Conservation (phyloP, 2,113 vertebrate genomes). For the Oryzias javanicus region DNA sequence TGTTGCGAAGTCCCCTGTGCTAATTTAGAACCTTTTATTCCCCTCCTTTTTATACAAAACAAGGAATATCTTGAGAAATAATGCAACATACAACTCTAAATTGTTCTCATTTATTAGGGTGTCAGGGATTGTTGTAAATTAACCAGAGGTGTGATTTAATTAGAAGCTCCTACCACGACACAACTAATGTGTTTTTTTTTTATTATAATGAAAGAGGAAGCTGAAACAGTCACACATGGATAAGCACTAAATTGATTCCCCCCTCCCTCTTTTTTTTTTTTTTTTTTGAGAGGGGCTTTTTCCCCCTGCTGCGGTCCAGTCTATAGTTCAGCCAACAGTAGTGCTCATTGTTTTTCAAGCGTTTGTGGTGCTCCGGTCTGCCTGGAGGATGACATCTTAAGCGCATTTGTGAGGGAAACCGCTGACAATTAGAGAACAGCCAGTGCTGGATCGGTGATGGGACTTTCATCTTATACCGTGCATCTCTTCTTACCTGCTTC, state of each 20-base stretch:
- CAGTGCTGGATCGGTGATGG: slow-evolving; percentile 8
- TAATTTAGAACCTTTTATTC: too few relatives aligned
- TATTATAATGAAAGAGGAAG: slow-evolving; percentile 16
- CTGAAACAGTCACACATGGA: slow-evolving; percentile 18
- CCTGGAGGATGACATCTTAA: slow-evolving; percentile 21
- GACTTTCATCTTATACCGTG: slow-evolving; percentile 8
- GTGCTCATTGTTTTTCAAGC: slow-evolving; percentile 12
- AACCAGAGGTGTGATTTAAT: neutral
- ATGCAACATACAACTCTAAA: too few relatives aligned
- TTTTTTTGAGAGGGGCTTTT: too few relatives aligned
- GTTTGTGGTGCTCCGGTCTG: slow-evolving; percentile 14
- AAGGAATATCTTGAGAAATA: too few relatives aligned
- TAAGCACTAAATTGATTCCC: slow-evolving; percentile 23
- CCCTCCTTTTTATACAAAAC: too few relatives aligned
- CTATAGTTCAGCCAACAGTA: slow-evolving; percentile 14
- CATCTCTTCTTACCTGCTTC: slow-evolving; percentile 11
- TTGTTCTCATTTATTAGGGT: too few relatives aligned
- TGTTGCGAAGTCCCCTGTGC: too few relatives aligned
- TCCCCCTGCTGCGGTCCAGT: slow-evolving; percentile 13
- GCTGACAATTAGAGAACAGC: slow-evolving; percentile 24
- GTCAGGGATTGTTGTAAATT: neutral
- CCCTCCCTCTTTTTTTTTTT: too few relatives aligned
- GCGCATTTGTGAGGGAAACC: slow-evolving; percentile 11
- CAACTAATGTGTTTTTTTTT: neutral
- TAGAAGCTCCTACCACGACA: neutral